These are phyloP conservation scores for Clepsis dumicolana DNA, from an alignment of 2,888 invertebrate genomes.

Conservation along the genomic window DNA sequence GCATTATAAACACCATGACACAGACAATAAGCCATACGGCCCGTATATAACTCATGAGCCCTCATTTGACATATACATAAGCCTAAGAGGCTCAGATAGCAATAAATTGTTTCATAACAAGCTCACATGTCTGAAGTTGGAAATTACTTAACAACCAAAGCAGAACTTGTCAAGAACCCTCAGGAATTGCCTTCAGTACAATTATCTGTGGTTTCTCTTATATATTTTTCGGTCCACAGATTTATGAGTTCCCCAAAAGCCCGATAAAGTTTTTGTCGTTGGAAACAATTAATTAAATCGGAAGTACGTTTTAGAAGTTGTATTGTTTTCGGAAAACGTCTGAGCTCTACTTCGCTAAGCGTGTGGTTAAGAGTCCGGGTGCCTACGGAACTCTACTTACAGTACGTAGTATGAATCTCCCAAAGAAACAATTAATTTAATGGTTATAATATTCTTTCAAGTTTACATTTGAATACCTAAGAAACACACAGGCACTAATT, in stretches of 20 bases:
- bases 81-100: constrained; percentile 44
- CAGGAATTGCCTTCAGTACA: constrained; percentile 46
- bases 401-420: no score
- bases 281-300: constrained; percentile 39
- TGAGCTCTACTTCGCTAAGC: background rate
- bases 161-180: constrained; percentile 50
- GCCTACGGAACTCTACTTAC: background rate
- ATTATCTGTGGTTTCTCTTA: constrained; percentile 41
- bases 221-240: constrained; percentile 50
- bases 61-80: constrained; percentile 32
- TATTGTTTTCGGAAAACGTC: constrained; percentile 21
- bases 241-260: constrained; percentile 45
- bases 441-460: no score
- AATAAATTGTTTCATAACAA: constrained; percentile 54
- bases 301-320: constrained; percentile 12
- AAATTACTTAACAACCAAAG: constrained; percentile 53
- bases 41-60: constrained; percentile 15
- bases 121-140: constrained; percentile 50
- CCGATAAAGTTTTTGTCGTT: constrained; percentile 38
- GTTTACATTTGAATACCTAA: no score
- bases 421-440: no score
- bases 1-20: constrained; percentile 15
- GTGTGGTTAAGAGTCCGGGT: background rate
- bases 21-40: constrained; percentile 26
- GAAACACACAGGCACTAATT: no score